Percentiles rank a stretch among this genome's conserved stretches.
Evolutionary conservation across 2,888 invertebrate genomes (phyloP).

Genomic region (Dione vanillae): DNA sequence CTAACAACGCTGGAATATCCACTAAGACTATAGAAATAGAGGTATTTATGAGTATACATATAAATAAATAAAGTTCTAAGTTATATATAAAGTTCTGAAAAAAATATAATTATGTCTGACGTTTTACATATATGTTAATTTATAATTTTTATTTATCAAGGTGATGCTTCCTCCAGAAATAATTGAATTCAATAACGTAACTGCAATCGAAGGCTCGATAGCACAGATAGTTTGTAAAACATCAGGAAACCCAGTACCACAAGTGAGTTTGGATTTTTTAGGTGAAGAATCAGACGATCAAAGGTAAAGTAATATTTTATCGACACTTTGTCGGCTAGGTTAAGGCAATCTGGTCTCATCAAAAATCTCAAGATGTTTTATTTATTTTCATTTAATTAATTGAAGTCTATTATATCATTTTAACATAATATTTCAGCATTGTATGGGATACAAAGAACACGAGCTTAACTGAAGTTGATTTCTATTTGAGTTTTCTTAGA

Average conservation of each 20-base stretch:
- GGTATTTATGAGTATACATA: conserved; percentile 52
- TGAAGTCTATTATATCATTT: background rate
- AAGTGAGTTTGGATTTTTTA: conserved; percentile 58
- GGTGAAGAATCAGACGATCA: conserved; percentile 54
- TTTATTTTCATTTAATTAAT: no score
- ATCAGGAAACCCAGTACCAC: conserved; percentile 63
- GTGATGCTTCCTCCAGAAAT: conserved; percentile 65
- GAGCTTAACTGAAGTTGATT: conserved; percentile 53
- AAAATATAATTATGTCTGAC: no score
- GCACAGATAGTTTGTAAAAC: conserved; percentile 63
- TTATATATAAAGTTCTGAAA: no score
- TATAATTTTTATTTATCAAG: conserved; percentile 49
- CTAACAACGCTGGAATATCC: conserved; percentile 61
- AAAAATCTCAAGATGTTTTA: no score
- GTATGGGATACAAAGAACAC: conserved; percentile 46
- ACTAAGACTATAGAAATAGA: conserved; percentile 57
- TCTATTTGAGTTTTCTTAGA: conserved; percentile 55
- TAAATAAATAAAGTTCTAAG: no score
- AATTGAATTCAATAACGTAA: conserved; percentile 58
- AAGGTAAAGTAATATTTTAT: conserved; percentile 47
- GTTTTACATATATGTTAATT: no score
- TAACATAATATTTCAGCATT: conserved; percentile 45
- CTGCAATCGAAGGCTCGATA: conserved; percentile 59
- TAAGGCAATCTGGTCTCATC: no score
- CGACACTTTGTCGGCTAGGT: no score